Base-by-base conservation (phyloP, 2,888 invertebrate species). In the Phrixothrix hirtus region DNA sequence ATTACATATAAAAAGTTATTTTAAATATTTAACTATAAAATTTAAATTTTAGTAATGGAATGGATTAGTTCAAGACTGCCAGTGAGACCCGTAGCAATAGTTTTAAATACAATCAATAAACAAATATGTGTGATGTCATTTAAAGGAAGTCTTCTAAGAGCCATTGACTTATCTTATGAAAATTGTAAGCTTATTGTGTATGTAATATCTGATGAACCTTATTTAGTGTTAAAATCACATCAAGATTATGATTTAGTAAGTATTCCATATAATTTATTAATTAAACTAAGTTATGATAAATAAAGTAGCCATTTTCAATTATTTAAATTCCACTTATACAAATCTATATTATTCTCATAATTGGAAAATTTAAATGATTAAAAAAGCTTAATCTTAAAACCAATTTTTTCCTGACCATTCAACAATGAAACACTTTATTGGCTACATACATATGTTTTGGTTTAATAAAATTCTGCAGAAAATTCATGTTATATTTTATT, bases 171-270 rank as follows among this genome's bases (percentile, higher is more conserved):
- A 27, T 53, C 59, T 12, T 57, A 49, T 13, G 46, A 7, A 7
- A 56, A 57, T 27, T 62, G 47, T 27, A 56, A 59, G 34, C 58
- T 63, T 27, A 69, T 72, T 37, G 58, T 78, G 11, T 72, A 75
- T 43, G 55, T 71, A n/a, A 61, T 75, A 1, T 64, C 61, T 1
- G 77, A 79, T 56, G 69, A 70, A 42, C 61, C 69, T 9, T 75
- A 74, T 46, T 15, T 78, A 1, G 60, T 79, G 35, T 54, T 83
- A 25, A 74, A 76, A 53, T 72, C 77, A 17, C 65, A 69, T 9
- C 75, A 78, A 54, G 79, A 80, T 58, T 81, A 82, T 59, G 82
- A 83, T 70, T 67, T 81, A 69, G 80, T 80, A 66, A 63, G 57
- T 47, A 31, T n/a, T n/a, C n/a, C n/a, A n/a, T n/a, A n/a, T n/a